Evolutionary conservation across 2,113 vertebrate genomes (phyloP).

Genomic region (Turdus rufiventris): DNA sequence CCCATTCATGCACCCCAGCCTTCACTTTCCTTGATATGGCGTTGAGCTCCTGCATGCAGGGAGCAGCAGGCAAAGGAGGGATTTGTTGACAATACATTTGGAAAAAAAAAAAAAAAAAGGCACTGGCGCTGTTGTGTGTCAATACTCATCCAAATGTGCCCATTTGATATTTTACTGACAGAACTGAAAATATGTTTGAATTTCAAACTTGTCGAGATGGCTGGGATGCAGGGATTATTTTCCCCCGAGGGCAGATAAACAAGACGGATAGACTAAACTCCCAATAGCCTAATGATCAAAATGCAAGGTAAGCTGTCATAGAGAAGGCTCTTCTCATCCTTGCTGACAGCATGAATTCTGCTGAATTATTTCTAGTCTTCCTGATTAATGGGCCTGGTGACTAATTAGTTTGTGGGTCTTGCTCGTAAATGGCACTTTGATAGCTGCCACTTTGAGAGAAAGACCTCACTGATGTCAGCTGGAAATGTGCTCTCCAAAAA

Average conservation of each 20-base stretch:
- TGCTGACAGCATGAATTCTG: conserved; percentile 59
- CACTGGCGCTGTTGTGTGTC: not conserved
- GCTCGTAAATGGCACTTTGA: not conserved
- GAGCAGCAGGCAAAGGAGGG: not conserved
- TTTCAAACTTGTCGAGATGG: conserved; percentile 62
- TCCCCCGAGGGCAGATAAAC: conserved; percentile 68
- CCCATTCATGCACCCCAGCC: not conserved
- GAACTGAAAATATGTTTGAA: conserved; percentile 66
- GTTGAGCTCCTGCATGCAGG: not conserved
- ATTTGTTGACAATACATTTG: conserved; percentile 18
- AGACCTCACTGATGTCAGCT: not conserved
- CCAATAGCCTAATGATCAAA: conserved; percentile 66
- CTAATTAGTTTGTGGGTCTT: conserved; percentile 54
- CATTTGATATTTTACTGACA: conserved; percentile 64
- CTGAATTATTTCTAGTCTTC: conserved; percentile 52
- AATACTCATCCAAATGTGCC: conserved; percentile 52
- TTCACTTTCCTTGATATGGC: not conserved
- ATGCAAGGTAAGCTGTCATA: conserved; percentile 62
- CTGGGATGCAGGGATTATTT: conserved; percentile 61
- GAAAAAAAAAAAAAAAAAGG: not conserved
- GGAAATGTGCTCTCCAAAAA: not conserved
- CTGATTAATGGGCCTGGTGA: conserved; percentile 36
- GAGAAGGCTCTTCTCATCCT: conserved; percentile 52
- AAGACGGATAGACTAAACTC: conserved; percentile 65
- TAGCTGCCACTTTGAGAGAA: conserved; percentile 23